Conservation (phyloP, 2,113 vertebrate species). For the Cottus gobio region DNA sequence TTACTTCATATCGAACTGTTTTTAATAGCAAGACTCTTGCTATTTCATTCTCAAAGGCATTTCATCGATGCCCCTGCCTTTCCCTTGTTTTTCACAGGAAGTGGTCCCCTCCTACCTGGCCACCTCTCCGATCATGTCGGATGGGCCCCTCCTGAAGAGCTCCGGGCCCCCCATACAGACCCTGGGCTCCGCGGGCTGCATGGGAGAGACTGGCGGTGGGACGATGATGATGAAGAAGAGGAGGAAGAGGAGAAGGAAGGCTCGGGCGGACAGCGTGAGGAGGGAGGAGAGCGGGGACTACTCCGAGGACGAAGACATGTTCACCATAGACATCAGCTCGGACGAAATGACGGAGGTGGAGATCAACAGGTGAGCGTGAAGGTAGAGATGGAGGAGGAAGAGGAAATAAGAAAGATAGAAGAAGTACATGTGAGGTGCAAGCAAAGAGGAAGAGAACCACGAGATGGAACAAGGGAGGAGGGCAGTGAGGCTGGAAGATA, state of each 20-base stretch:
- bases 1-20: neutral
- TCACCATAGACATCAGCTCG: slow-evolving; percentile 95
- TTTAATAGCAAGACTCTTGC: neutral
- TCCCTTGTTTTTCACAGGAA: slow-evolving; percentile 79
- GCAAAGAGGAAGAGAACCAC: slow-evolving; percentile 50
- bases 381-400: neutral
- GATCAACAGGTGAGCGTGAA: slow-evolving; percentile 59
- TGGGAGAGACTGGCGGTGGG: slow-evolving; percentile 65
- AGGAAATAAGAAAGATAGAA: slow-evolving; percentile 14
- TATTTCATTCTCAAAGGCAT: neutral
- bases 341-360: slow-evolving; percentile 83
- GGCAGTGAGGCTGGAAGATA: slow-evolving; percentile 79
- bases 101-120: slow-evolving; percentile 91
- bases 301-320: slow-evolving; percentile 93
- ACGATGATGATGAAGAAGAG: slow-evolving; percentile 87
- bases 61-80: neutral
- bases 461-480: slow-evolving; percentile 40
- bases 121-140: slow-evolving; percentile 93
- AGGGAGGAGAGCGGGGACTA: slow-evolving; percentile 87
- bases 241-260: slow-evolving; percentile 92
- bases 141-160: slow-evolving; percentile 84
- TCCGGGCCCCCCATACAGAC: slow-evolving; percentile 74
- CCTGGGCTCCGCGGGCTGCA: slow-evolving; percentile 51
- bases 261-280: slow-evolving; percentile 87
- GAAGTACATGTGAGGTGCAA: slow-evolving; percentile 11